These are phyloP conservation scores for Canis aureus DNA, from an alignment of 2,113 vertebrate genomes.

Conservation along the genomic window DNA sequence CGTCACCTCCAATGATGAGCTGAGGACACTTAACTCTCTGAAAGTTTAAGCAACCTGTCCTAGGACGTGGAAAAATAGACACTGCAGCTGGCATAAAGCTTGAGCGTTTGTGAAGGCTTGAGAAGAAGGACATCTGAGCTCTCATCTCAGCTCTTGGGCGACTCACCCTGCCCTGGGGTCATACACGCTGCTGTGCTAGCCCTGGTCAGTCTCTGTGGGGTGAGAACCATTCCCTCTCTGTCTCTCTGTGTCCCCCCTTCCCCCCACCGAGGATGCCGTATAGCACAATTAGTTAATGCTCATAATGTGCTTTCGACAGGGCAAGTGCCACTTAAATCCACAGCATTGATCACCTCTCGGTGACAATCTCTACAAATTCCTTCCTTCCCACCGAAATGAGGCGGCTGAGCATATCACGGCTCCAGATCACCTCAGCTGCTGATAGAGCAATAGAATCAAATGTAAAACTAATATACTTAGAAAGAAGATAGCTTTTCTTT, in stretches of 20 bases:
- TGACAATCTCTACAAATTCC: background rate
- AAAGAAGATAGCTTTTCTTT: background rate
- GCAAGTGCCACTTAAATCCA: slow-evolving; percentile 33
- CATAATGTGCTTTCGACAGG: background rate
- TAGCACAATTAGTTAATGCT: slow-evolving; percentile 2
- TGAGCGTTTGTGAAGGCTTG: background rate
- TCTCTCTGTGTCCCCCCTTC: background rate
- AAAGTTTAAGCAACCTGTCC: background rate
- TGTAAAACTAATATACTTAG: background rate
- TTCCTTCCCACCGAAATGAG: background rate
- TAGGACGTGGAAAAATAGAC: background rate
- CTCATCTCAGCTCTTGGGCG: background rate
- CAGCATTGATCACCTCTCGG: background rate
- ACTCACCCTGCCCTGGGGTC: background rate
- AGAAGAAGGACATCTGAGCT: background rate
- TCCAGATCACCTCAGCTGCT: background rate
- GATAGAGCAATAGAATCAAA: slow-evolving; percentile 4
- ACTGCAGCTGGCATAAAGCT: background rate
- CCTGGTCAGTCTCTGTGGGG: background rate
- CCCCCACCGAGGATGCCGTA: too few relatives aligned
- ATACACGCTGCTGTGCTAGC: background rate
- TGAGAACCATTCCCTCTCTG: background rate
- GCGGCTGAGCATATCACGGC: background rate
- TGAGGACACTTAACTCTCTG: background rate
- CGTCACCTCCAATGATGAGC: background rate